phyloP scores from a whole-genome alignment of 2,888 invertebrate species.

The Smittia sp. region DNA sequence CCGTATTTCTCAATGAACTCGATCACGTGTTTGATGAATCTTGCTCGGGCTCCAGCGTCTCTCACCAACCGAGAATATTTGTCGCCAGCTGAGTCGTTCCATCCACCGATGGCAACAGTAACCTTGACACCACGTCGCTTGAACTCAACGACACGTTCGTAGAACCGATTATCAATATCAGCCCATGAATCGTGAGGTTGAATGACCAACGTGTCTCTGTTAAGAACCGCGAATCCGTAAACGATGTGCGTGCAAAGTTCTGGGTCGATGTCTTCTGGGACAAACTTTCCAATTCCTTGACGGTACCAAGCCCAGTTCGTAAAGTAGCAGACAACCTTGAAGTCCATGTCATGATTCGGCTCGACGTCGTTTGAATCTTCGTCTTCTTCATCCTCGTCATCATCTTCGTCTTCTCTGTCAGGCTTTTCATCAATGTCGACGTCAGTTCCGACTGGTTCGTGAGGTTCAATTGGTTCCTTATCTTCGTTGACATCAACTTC shows the following conservation, averaged over 20 bases:
- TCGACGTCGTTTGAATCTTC: slow-evolving; percentile 35
- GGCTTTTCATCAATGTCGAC: background rate
- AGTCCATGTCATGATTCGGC: slow-evolving; percentile 52
- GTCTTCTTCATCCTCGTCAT: slow-evolving; percentile 44
- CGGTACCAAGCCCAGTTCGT: slow-evolving; percentile 95
- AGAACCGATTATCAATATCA: slow-evolving; percentile 87
- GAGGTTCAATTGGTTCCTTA: slow-evolving; percentile 42
- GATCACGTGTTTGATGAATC: slow-evolving; percentile 71
- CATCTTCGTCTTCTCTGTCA: slow-evolving; percentile 47
- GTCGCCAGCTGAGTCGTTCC: slow-evolving; percentile 90
- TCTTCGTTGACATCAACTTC: slow-evolving; percentile 48
- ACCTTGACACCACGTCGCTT: slow-evolving; percentile 75
- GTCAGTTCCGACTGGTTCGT: background rate
- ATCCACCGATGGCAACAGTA: slow-evolving; percentile 85
- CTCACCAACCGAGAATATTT: slow-evolving; percentile 83
- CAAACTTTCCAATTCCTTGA: slow-evolving; percentile 74
- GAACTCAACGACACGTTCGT: slow-evolving; percentile 75
- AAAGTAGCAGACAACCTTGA: slow-evolving; percentile 85
- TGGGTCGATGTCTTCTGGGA: slow-evolving; percentile 79
- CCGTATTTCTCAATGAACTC: slow-evolving; percentile 75
- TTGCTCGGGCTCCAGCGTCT: slow-evolving; percentile 65
- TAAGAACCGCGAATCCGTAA: slow-evolving; percentile 87
- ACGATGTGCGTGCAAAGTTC: slow-evolving; percentile 87
- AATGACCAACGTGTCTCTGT: slow-evolving; percentile 69
- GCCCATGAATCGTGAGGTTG: slow-evolving; percentile 87